Evolutionary conservation across 1,140 invertebrate species (phyloP), one percentile per base, ranked within the genome.

Genomic region (Achroia grisella): DNA sequence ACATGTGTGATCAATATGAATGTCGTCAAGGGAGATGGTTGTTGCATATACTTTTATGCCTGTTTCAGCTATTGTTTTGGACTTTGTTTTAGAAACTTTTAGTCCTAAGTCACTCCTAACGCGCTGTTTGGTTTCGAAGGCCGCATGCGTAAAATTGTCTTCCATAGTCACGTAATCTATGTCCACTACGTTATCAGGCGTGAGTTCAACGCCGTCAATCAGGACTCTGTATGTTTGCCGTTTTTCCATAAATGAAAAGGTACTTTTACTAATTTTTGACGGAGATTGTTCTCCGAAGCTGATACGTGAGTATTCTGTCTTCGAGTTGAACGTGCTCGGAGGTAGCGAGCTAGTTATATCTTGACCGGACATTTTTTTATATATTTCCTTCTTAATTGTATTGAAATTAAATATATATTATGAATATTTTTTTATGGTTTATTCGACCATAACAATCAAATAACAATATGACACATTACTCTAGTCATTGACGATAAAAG

Each of bases 11-110:
- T 85, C 81, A 64, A 85, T 85, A 72, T 70, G 37, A 12, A 83
- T 82, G 66, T 83, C 77, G 76, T 85, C 77, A 75, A 85, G 75
- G 59, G 68, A 69, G 32, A 83, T 80, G 5, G 79, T 85, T 4
- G 81, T 85, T 0, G 74, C 74, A 52, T 71, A 83, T 5, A 79
- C 71, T 51, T 77, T 83, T 52, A 70, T 67, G 4, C 69, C 66
- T 14, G 49, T 41, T 8, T 74, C 67, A 27, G 39, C 28, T 10
- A 44, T 32, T 32, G 59, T 52, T 41, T 48, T 60, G 0, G 58
- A 46, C 29, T 63, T 63, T 0, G 62, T 57, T 48, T 56, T 69
- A 0, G 56, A 39, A 2, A 48, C 40, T 56, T 71, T 76, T 1
- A 69, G 27, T 17, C 15, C 48, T 0, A 52, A 28, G n/a, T 76